phyloP scores from a whole-genome alignment of 2,797 vertebrate species.

The Microctenopoma lineatum region DNA sequence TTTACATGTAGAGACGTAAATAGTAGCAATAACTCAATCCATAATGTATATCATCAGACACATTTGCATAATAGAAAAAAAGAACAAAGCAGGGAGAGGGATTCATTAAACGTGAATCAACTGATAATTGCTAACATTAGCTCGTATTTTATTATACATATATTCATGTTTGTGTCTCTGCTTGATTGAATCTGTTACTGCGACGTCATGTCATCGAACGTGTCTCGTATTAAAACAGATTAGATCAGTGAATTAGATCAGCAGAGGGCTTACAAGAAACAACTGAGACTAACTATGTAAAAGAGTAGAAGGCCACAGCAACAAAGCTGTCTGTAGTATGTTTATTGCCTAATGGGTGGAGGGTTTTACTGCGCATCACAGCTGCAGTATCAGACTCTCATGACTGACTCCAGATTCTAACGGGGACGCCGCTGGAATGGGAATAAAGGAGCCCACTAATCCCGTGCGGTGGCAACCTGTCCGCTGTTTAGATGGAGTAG shows the following conservation, averaged over 20 bases:
- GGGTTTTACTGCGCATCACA: not conserved
- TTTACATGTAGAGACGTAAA: not conserved
- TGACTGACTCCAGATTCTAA: slow-evolving; percentile 23
- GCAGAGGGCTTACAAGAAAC: not conserved
- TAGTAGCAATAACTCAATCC: not conserved
- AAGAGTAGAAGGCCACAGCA: slow-evolving; percentile 14
- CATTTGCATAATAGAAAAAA: not conserved
- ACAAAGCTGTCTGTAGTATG: slow-evolving; percentile 10
- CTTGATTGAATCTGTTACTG: slow-evolving; percentile 1
- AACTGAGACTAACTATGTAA: slow-evolving; percentile 24
- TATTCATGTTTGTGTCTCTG: not conserved
- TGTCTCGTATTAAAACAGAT: slow-evolving; percentile 29
- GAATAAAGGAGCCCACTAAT: not conserved
- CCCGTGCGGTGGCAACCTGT: slow-evolving; percentile 13
- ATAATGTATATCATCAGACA: not conserved
- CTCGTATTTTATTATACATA: not conserved
- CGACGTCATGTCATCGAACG: slow-evolving; percentile 13
- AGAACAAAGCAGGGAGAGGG: not conserved
- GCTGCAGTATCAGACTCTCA: slow-evolving; percentile 19
- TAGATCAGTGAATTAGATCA: slow-evolving; percentile 26
- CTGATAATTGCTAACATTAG: not conserved
- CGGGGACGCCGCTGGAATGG: slow-evolving; percentile 1
- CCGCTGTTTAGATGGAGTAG: not conserved
- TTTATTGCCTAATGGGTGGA: slow-evolving; percentile 9
- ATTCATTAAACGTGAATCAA: slow-evolving; percentile 5